Conservation (phyloP, 2,113 vertebrate genomes). For the Coryphaenoides rupestris region DNA sequence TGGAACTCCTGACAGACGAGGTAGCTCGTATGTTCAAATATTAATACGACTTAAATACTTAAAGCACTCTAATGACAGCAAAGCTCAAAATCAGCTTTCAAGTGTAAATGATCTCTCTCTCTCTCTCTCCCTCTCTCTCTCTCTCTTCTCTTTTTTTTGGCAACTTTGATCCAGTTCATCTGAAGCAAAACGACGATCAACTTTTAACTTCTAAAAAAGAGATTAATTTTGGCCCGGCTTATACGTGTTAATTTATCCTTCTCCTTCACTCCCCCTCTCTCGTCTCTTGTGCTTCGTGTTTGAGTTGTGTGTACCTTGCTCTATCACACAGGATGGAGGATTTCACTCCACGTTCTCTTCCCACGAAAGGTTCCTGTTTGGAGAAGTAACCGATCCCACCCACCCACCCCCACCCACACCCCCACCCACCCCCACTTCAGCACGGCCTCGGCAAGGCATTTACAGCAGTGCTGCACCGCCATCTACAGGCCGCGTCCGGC, state of each 20-base stretch:
- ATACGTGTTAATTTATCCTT: constrained; percentile 50
- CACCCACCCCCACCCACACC: too few relatives aligned
- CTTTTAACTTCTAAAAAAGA: constrained; percentile 58
- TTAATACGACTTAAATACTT: constrained; percentile 78
- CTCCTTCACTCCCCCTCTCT: constrained; percentile 7
- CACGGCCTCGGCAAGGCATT: background rate
- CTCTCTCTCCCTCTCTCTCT: constrained; percentile 14
- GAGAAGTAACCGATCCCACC: constrained; percentile 55
- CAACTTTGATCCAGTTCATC: constrained; percentile 52
- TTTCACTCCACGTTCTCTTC: constrained; percentile 62
- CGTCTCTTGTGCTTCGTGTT: constrained; percentile 17
- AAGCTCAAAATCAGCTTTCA: constrained; percentile 71
- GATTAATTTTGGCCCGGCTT: constrained; percentile 54
- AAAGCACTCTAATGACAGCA: constrained; percentile 69
- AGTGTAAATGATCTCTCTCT: constrained; percentile 66
- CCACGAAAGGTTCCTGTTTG: constrained; percentile 53
- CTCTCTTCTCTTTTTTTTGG: background rate
- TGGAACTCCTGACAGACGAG: constrained; percentile 64
- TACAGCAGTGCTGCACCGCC: constrained; percentile 71
- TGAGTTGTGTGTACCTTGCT: constrained; percentile 44
- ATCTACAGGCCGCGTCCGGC: constrained; percentile 63
- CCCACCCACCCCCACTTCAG: too few relatives aligned
- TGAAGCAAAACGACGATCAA: constrained; percentile 57
- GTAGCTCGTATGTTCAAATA: constrained; percentile 68
- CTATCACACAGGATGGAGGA: constrained; percentile 52